Evolutionary conservation across 2,797 vertebrate species (phyloP), one percentile per base, ranked within the genome.

Genomic region (Falco berigora): DNA sequence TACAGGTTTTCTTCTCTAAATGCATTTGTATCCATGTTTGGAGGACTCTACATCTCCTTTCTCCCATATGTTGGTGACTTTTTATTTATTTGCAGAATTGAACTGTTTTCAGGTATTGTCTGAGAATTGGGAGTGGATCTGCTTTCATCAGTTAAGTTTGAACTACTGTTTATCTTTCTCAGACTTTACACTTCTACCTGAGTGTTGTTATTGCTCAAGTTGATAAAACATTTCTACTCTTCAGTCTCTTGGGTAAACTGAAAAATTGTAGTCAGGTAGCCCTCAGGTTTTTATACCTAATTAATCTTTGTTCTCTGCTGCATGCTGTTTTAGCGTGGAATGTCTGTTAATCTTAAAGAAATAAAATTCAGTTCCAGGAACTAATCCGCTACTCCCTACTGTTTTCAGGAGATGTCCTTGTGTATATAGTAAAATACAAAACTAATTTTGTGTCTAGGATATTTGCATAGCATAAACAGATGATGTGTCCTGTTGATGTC

Each of bases 401-500:
- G 58, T 83, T 96, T 92, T 95, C 34, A 56, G 92, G 71, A 92
- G 58, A 74, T 89, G 28, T 90, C 63, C 71, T 95, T 94, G 47
- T 78, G 8, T 50, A 47, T 86, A 24, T 27, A 87, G 76, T 77
- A 53, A 79, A 92, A 95, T 82, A 88, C 46, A 94, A 69, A 94
- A 52, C 36, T 86, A 71, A 79, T 96, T 91, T 93, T 81, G 4
- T 74, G 20, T 90, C 32, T 88, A 50, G 66, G 15, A 24, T 73
- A 80, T 82, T 92, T 94, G 32, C 36, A 5, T 84, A 91, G 36
- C 44, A 74, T 94, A 56, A 86, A 89, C 18, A 67, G 25, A n/a
- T 95, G 50, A 44, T 77, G 5, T 85, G 27, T 72, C 46, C 49
- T 78, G 71, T 77, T 81, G 46, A 46, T 44, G 32, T 93, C 58